These are phyloP conservation scores for Drosophila quasianomalipes DNA, from an alignment of 2,888 invertebrate genomes.

Conservation along the genomic window DNA sequence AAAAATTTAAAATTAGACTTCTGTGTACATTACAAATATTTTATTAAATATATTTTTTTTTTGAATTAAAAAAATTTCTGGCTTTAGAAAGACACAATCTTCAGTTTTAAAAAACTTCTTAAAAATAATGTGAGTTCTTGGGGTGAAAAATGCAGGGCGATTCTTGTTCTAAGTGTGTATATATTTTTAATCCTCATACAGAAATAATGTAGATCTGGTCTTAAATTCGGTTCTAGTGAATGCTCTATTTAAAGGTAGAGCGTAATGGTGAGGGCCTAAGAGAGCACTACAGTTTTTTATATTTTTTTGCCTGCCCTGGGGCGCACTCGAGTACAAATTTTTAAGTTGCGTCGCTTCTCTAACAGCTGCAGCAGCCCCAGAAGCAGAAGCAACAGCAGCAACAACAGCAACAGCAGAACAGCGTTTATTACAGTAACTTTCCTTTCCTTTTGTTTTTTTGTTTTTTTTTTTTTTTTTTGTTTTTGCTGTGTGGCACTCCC, in stretches of 20 bases:
- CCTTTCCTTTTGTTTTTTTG: conserved; percentile 2
- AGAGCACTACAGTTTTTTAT: conserved; percentile 42
- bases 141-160: neutral
- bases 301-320: conserved; percentile 26
- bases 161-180: neutral
- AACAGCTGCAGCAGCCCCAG: conserved; percentile 21
- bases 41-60: neutral
- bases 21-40: neutral
- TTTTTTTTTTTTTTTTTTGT: conserved; percentile 4
- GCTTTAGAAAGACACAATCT: neutral
- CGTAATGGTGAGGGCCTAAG: conserved; percentile 9
- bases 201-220: neutral
- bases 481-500: conserved; percentile 19
- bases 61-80: too few relatives aligned
- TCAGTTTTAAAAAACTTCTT: neutral
- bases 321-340: conserved; percentile 40
- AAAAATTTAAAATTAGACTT: neutral
- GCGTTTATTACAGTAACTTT: conserved; percentile 54
- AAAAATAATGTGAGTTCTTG: neutral
- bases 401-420: conserved; percentile 18
- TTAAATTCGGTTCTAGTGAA: conserved; percentile 2
- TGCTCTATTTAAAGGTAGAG: conserved; percentile 2
- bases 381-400: conserved; percentile 11
- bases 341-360: conserved; percentile 49
- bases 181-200: neutral